A percentile compares a stretch with the other conserved stretches of the same genome.
Evolutionary conservation across 2,797 vertebrate species (phyloP).

Genomic region (Acanthurus leucopareius): DNA sequence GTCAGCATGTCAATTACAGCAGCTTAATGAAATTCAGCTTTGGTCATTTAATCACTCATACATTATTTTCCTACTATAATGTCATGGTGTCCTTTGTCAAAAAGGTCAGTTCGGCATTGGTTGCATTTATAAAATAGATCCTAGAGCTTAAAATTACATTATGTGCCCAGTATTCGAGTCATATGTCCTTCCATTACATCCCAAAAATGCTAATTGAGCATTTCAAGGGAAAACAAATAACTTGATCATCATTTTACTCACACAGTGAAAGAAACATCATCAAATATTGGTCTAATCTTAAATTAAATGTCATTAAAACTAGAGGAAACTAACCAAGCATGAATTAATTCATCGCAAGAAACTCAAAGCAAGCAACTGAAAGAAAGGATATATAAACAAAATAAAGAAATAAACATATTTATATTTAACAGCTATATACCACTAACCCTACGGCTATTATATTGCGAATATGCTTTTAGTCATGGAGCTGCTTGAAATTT

Average conservation of each 20-base stretch:
- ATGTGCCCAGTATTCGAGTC: too few species aligned
- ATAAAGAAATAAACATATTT: too few species aligned
- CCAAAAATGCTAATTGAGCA: too few species aligned
- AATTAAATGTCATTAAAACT: too few species aligned
- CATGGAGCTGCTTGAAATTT: too few species aligned
- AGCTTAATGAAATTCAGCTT: not conserved
- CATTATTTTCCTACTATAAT: not conserved
- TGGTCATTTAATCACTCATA: not conserved
- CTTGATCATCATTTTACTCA: not conserved
- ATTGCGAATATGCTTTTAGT: too few species aligned
- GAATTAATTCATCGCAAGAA: too few species aligned
- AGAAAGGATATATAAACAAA: too few species aligned
- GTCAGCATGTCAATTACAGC: not conserved
- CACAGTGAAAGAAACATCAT: not conserved
- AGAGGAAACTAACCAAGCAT: not conserved
- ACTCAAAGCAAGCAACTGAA: too few species aligned
- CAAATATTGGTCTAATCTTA: not conserved
- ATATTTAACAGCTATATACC: too few species aligned
- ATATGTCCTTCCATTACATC: too few species aligned
- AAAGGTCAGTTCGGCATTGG: not conserved
- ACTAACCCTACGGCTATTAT: too few species aligned
- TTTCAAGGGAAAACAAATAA: not conserved
- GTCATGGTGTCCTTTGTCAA: not conserved
- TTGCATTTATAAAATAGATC: not conserved
- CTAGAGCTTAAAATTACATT: not conserved